Percentiles rank a stretch among this genome's conserved stretches.
Evolutionary conservation across 2,113 vertebrate species (phyloP).

Genomic region (Melanerpes aurifrons): DNA sequence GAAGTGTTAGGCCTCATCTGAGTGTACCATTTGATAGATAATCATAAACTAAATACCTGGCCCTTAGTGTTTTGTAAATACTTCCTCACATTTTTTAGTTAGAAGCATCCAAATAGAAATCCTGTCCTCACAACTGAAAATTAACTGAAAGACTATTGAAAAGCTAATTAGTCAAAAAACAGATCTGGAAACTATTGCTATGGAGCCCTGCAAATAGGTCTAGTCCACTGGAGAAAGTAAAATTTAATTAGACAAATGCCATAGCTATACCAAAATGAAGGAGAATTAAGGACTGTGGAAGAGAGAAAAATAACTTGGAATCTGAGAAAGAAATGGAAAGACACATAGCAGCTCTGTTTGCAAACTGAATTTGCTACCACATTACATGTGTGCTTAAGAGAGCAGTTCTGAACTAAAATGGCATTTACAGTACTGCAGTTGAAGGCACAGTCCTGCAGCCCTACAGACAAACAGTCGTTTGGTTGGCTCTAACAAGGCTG

Average conservation of each 20-base stretch:
- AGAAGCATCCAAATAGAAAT: not conserved
- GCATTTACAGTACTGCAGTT: not conserved
- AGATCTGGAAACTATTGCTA: not conserved
- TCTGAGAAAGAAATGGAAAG: not conserved
- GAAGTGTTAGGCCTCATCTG: not conserved
- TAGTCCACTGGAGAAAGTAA: not conserved
- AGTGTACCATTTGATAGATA: not conserved
- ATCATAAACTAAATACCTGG: not conserved
- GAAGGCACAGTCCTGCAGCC: not conserved
- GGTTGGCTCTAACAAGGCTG: not conserved
- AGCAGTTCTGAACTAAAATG: not conserved
- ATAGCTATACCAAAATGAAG: not conserved
- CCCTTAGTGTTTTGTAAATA: not conserved
- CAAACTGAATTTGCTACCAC: not conserved
- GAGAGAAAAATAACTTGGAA: not conserved
- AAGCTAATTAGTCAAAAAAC: not conserved
- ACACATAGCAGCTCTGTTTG: not conserved
- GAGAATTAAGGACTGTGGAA: not conserved
- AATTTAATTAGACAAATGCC: constrained; percentile 1
- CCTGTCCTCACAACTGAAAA: not conserved
- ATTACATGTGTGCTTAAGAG: not conserved
- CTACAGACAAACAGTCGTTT: not conserved
- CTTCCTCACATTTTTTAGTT: not conserved
- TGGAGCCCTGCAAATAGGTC: not conserved
- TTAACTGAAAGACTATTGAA: not conserved